These are phyloP conservation scores for Microcebus ravelobensis DNA, from an alignment of 2,113 vertebrate species.

Conservation along the genomic window DNA sequence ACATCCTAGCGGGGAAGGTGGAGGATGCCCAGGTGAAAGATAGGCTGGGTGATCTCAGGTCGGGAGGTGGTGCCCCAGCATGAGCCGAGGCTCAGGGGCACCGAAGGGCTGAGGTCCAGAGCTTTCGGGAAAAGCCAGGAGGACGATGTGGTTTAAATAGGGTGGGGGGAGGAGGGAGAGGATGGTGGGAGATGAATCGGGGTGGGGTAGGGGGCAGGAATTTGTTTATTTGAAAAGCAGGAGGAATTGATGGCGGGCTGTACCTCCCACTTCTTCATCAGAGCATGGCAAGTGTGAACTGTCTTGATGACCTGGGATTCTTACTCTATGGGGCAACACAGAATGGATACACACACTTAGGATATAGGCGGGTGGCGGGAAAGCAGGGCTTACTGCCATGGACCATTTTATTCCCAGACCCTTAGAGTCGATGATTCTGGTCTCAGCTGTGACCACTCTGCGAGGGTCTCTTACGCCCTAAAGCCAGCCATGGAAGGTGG, in stretches of 20 bases:
- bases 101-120: too few relatives aligned
- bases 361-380: background rate
- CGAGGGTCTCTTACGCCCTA: background rate
- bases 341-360: background rate
- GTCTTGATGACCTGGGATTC: background rate
- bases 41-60: background rate
- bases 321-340: rapidly evolving
- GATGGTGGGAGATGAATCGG: too few relatives aligned
- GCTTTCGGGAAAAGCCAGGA: background rate
- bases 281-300: too few relatives aligned
- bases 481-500: background rate
- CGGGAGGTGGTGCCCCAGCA: background rate
- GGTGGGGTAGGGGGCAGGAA: background rate
- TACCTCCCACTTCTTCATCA: background rate
- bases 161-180: background rate
- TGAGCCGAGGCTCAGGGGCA: background rate
- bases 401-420: background rate
- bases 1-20: background rate
- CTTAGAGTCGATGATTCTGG: background rate
- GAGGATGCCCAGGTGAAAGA: rapidly evolving
- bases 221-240: background rate
- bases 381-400: background rate
- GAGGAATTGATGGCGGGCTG: background rate
- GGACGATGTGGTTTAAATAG: background rate
- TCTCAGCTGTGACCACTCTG: background rate